These are phyloP conservation scores for Malurus cyaneus DNA, from an alignment of 2,113 vertebrate species.

Conservation along the genomic window DNA sequence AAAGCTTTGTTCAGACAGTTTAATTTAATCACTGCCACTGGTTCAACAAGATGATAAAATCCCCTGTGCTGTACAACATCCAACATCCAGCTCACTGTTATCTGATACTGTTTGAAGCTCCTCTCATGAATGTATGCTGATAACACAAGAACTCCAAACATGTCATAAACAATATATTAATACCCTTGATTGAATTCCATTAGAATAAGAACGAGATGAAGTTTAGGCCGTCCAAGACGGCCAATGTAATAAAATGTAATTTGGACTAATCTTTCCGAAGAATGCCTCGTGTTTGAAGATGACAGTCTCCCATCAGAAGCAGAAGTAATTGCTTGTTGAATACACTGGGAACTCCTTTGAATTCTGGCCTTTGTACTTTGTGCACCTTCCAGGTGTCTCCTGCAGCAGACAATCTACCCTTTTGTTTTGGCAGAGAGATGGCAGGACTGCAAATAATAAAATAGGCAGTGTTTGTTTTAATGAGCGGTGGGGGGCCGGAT, in stretches of 20 bases:
- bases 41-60: constrained; percentile 92
- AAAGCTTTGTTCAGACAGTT: constrained; percentile 99
- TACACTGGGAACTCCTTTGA: constrained; percentile 78
- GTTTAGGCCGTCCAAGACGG: constrained; percentile 82
- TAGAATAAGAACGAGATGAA: constrained; percentile 86
- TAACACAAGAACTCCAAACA: constrained; percentile 92
- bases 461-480: constrained; percentile 71
- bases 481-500: constrained; percentile 59
- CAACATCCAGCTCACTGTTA: constrained; percentile 86
- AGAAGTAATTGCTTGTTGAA: constrained; percentile 91
- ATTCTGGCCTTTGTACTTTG: constrained; percentile 79
- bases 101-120: constrained; percentile 90
- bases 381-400: constrained; percentile 90
- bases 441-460: constrained; percentile 76
- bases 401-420: constrained; percentile 81
- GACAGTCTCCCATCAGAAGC: constrained; percentile 87
- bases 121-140: constrained; percentile 87
- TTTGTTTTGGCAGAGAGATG: constrained; percentile 80
- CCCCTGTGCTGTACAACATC: constrained; percentile 84
- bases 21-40: constrained; percentile 97
- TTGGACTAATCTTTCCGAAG: constrained; percentile 96
- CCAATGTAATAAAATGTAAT: constrained; percentile 97
- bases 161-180: constrained; percentile 93
- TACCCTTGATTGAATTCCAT: constrained; percentile 89
- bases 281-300: constrained; percentile 93